Evolutionary conservation across 23 tunicate species (phyloP).

Genomic region (Trididemnum clinides): DNA sequence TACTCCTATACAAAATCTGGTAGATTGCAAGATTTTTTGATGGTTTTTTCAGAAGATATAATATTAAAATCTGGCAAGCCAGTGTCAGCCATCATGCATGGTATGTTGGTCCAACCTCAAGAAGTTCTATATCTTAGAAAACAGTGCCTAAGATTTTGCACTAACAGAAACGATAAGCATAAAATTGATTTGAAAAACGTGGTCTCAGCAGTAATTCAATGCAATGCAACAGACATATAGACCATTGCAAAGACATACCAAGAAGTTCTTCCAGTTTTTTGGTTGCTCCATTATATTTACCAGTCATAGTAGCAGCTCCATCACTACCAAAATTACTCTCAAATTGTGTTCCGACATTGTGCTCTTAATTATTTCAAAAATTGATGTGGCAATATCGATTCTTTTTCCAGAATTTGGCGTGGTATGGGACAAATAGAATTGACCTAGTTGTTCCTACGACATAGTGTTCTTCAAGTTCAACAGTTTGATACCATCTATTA

Average conservation of each 20-base stretch:
- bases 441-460: no score
- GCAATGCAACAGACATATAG: not conserved
- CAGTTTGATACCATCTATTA: not conserved
- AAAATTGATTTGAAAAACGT: not conserved
- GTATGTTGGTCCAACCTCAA: conserved; percentile 7
- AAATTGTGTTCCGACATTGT: not conserved
- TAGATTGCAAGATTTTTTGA: not conserved
- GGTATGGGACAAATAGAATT: conserved; percentile 8
- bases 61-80: not conserved
- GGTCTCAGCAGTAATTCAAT: not conserved
- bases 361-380: not conserved
- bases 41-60: not conserved
- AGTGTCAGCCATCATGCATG: conserved; percentile 11
- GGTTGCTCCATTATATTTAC: not conserved
- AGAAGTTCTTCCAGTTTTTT: not conserved
- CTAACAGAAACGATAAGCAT: no score
- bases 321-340: not conserved
- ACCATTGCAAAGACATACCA: not conserved
- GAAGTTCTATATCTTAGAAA: not conserved
- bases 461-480: conserved; percentile 1
- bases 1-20: no score
- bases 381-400: not conserved
- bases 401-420: conserved; percentile 16
- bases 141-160: not conserved
- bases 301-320: no score